A percentile compares a stretch with the other conserved stretches of the same genome.
Conservation (phyloP, 1,140 invertebrate genomes). For the Pogonomyrmex californicus region DNA sequence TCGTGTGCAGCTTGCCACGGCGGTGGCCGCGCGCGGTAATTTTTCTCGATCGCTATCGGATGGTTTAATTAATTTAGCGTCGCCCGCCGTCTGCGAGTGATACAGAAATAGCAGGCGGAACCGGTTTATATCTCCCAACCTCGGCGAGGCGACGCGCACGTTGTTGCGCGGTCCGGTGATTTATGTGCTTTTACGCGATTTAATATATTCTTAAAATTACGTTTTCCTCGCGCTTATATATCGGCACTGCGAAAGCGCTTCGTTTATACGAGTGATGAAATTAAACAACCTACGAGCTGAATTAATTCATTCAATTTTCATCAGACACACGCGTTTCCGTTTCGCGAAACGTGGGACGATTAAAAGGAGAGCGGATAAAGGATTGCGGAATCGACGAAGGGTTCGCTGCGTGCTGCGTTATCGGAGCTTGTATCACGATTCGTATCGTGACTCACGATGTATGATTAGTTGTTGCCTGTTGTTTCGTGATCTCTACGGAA, state of each 20-base stretch:
- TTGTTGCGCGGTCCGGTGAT: not conserved
- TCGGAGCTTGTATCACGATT: conserved; percentile 72
- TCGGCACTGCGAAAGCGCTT: not conserved
- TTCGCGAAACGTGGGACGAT: not conserved
- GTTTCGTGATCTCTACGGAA: conserved; percentile 70
- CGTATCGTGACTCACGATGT: conserved; percentile 76
- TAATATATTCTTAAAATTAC: not conserved
- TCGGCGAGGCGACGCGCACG: not conserved
- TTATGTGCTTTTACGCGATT: conserved; percentile 13
- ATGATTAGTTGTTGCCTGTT: conserved; percentile 73
- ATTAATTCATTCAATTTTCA: not conserved
- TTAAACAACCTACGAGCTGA: not conserved
- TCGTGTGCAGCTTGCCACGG: not conserved
- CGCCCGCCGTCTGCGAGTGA: not conserved
- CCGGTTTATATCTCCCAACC: conserved; percentile 16
- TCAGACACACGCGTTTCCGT: not conserved
- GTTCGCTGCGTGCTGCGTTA: conserved; percentile 40
- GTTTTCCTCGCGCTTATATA: not conserved
- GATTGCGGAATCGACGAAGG: not conserved
- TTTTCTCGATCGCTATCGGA: conserved; percentile 34
- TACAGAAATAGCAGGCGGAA: conserved; percentile 5
- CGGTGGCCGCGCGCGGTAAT: not conserved
- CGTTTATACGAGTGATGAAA: not conserved
- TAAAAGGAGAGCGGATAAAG: conserved; percentile 18
- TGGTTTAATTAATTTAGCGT: conserved; percentile 59